Conservation (phyloP, 2,888 invertebrate species). For the Stenurella melanura region DNA sequence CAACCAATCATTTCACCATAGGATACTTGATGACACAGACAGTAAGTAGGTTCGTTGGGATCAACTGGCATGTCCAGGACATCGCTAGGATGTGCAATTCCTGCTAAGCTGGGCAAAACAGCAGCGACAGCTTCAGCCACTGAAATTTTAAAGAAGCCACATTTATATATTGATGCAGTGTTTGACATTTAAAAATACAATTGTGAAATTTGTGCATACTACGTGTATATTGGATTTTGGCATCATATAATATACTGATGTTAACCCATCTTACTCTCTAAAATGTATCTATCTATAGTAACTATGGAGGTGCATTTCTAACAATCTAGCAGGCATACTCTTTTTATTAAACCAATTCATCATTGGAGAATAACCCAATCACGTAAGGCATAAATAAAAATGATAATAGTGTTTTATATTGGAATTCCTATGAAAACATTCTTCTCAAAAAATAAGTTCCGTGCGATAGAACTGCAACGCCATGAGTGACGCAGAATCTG, state of each 20-base stretch:
- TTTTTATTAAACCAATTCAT: neutral
- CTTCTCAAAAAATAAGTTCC: no score
- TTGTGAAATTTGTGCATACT: no score
- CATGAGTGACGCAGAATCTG: no score
- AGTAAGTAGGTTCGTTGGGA: constrained; percentile 99
- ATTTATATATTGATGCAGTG: neutral
- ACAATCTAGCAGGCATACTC: neutral
- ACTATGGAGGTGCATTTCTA: neutral
- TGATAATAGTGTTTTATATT: no score
- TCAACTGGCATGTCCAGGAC: constrained; percentile 94
- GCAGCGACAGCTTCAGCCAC: constrained; percentile 71
- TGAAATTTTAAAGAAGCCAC: constrained; percentile 55
- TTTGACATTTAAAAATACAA: no score
- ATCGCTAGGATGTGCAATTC: constrained; percentile 89
- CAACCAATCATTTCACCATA: constrained; percentile 98
- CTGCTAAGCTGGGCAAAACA: constrained; percentile 75
- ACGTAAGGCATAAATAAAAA: no score
- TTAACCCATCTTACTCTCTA: neutral
- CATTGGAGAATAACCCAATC: neutral
- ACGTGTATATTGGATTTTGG: no score
- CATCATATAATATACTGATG: no score
- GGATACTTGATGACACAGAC: constrained; percentile 97
- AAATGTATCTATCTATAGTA: neutral
- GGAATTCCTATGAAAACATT: no score
- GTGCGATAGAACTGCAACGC: no score